phyloP scores from a whole-genome alignment of 2,113 vertebrate species.

The Cololabis saira region DNA sequence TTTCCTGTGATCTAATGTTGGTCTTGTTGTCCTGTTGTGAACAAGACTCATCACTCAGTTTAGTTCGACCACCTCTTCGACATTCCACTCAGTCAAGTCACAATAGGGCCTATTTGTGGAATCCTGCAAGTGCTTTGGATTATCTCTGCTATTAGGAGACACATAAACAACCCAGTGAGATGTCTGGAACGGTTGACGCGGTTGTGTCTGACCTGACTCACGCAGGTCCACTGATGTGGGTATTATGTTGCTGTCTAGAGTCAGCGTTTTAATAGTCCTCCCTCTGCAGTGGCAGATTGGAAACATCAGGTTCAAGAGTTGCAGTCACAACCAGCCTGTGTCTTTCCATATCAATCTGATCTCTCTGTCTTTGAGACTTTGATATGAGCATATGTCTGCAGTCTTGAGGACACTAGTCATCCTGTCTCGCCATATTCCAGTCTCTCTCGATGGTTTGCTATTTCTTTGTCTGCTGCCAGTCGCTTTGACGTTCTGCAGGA shows the following conservation, averaged over 20 bases:
- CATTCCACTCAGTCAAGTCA: slow-evolving; percentile 33
- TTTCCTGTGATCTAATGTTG: slow-evolving; percentile 66
- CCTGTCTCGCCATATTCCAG: slow-evolving; percentile 18
- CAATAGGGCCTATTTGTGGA: slow-evolving; percentile 47
- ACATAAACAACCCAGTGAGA: slow-evolving; percentile 48
- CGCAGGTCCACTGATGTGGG: slow-evolving; percentile 22
- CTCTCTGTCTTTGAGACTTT: slow-evolving; percentile 26
- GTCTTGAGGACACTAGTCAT: slow-evolving; percentile 26
- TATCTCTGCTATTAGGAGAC: slow-evolving; percentile 54
- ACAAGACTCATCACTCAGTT: slow-evolving; percentile 26
- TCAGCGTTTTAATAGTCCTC: slow-evolving; percentile 21
- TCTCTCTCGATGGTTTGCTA: slow-evolving; percentile 27
- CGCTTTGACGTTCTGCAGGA: too few relatives aligned
- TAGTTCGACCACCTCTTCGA: slow-evolving; percentile 11
- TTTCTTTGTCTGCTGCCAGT: slow-evolving; percentile 24
- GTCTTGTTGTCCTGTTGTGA: slow-evolving; percentile 45
- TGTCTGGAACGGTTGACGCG: slow-evolving; percentile 42
- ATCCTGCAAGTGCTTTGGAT: slow-evolving; percentile 51
- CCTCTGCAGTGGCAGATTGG: slow-evolving; percentile 46
- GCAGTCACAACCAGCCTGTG: slow-evolving; percentile 13
- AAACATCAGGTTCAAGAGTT: slow-evolving; percentile 44
- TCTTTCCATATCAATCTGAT: slow-evolving; percentile 27
- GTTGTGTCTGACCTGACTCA: slow-evolving; percentile 55
- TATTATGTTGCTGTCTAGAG: slow-evolving; percentile 41
- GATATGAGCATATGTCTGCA: slow-evolving; percentile 28